Percentiles rank a stretch among this genome's conserved stretches.
Evolutionary conservation across 2,797 vertebrate genomes (phyloP).

Genomic region (Danionella dracula): DNA sequence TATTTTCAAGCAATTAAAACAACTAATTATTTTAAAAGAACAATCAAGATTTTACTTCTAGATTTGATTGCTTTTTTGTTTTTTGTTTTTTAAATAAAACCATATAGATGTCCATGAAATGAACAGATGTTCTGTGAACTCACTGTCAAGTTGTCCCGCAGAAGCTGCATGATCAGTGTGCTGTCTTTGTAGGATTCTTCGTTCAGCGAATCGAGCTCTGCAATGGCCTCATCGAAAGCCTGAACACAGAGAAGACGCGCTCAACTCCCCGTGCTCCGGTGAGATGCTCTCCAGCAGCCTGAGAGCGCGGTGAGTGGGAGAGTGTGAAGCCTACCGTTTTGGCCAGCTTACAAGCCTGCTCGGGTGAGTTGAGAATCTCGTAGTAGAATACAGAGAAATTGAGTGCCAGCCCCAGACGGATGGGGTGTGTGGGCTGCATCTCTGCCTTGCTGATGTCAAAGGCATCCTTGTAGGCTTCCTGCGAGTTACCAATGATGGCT

Average conservation of each 20-base stretch:
- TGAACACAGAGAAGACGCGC: slow-evolving; percentile 44
- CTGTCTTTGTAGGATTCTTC: slow-evolving; percentile 97
- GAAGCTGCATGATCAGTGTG: slow-evolving; percentile 98
- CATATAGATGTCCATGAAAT: too few species aligned
- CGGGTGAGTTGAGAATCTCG: slow-evolving; percentile 88
- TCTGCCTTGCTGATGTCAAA: slow-evolving; percentile 83
- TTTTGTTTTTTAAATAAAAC: too few species aligned
- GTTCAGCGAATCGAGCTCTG: slow-evolving; percentile 84
- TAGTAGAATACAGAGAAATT: slow-evolving; percentile 98
- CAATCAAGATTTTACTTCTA: too few species aligned
- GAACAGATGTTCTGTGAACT: too few species aligned
- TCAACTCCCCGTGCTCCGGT: too few species aligned
- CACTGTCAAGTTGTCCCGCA: slow-evolving; percentile 97
- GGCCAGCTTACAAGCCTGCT: slow-evolving; percentile 86
- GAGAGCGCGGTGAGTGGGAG: background rate
- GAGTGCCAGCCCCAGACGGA: slow-evolving; percentile 92
- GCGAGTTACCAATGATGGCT: slow-evolving; percentile 80
- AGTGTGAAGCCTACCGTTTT: slow-evolving; percentile 72
- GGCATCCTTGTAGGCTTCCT: slow-evolving; percentile 83
- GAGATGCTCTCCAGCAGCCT: too few species aligned
- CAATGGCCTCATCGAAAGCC: slow-evolving; percentile 93
- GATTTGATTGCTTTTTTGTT: too few species aligned
- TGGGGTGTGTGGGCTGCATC: slow-evolving; percentile 91
- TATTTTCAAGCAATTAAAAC: too few species aligned
- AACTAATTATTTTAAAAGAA: too few species aligned